A percentile compares a stretch with the other conserved stretches of the same genome.
phyloP scores from a whole-genome alignment of 2,888 invertebrate species.

The Corbicula japonica region DNA sequence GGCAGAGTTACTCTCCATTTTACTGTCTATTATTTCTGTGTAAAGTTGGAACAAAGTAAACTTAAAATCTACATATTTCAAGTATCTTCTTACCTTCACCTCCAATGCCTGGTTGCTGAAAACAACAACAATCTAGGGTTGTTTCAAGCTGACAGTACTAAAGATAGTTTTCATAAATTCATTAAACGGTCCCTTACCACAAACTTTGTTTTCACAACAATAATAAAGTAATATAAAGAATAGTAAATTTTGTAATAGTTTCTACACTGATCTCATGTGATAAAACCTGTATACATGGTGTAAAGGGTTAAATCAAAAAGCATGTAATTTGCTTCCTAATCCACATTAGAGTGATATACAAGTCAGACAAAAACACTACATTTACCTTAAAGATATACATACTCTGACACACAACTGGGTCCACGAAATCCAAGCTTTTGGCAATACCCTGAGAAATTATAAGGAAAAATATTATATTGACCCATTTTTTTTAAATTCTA shows the following conservation, averaged over 20 bases:
- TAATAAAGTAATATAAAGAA: no score
- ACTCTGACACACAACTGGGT: slow-evolving; percentile 95
- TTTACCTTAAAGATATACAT: slow-evolving; percentile 99
- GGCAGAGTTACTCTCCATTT: no score
- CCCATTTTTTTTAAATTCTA: no score
- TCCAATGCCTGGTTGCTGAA: slow-evolving; percentile 93
- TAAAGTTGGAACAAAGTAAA: no score
- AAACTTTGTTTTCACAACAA: no score
- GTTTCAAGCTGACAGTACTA: background rate
- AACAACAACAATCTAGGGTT: slow-evolving; percentile 47
- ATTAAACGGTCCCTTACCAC: no score
- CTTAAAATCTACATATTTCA: background rate
- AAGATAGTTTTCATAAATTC: slow-evolving; percentile 2
- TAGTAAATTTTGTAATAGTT: background rate
- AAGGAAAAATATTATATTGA: background rate
- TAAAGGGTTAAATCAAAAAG: no score
- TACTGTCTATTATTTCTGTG: no score
- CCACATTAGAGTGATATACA: background rate
- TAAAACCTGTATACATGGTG: background rate
- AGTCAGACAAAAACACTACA: slow-evolving; percentile 38
- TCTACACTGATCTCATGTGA: background rate
- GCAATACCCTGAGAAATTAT: slow-evolving; percentile 88
- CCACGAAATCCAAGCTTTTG: slow-evolving; percentile 91
- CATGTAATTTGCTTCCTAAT: no score
- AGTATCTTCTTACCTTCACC: slow-evolving; percentile 91